Evolutionary conservation across 2,888 invertebrate species (phyloP).

Genomic region (Melipona beecheii): DNA sequence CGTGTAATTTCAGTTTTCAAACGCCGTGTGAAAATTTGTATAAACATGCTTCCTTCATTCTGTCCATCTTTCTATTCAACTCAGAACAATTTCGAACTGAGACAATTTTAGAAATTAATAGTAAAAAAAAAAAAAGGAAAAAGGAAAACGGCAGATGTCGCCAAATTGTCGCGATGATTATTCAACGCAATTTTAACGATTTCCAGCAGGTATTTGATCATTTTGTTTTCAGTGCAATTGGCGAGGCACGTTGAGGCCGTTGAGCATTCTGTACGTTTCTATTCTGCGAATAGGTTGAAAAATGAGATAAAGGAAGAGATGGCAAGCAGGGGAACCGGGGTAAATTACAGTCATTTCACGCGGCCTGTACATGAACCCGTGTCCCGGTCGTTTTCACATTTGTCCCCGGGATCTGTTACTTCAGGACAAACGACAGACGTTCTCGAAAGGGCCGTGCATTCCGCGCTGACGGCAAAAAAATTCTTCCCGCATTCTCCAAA

Average conservation of each 20-base stretch:
- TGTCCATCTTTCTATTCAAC: background rate
- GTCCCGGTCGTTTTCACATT: slow-evolving; percentile 57
- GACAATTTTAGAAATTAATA: background rate
- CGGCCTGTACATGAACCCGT: slow-evolving; percentile 37
- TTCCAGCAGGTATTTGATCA: background rate
- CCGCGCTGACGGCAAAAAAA: slow-evolving; percentile 75
- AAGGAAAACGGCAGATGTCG: background rate
- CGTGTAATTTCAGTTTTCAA: background rate
- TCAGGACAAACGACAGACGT: slow-evolving; percentile 49
- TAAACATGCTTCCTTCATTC: background rate
- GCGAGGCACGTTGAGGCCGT: background rate
- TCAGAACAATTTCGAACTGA: background rate
- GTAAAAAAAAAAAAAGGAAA: background rate
- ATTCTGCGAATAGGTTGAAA: slow-evolving; percentile 2
- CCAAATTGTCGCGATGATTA: background rate
- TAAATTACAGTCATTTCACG: slow-evolving; percentile 55
- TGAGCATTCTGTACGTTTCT: background rate
- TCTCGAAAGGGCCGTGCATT: slow-evolving; percentile 70
- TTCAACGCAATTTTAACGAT: background rate
- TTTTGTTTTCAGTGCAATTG: background rate
- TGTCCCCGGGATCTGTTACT: slow-evolving; percentile 52
- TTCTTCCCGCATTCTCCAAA: slow-evolving; percentile 81
- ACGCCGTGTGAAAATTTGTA: background rate
- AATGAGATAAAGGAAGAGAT: slow-evolving; percentile 8
- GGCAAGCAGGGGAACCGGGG: slow-evolving; percentile 21